Evolutionary conservation across 2,797 vertebrate species (phyloP).

Genomic region (Chelmon rostratus): DNA sequence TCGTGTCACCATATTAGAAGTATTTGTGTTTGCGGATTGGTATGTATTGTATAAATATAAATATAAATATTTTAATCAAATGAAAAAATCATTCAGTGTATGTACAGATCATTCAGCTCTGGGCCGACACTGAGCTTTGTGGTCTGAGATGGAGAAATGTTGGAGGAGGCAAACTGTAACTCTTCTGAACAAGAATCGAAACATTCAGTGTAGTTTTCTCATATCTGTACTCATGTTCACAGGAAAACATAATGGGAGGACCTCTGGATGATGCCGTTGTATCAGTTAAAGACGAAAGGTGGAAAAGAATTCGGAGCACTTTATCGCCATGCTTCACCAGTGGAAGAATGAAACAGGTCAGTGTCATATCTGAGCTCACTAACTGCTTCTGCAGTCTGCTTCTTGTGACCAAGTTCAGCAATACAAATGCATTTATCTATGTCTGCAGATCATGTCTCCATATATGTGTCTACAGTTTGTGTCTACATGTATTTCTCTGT

Average conservation of each 20-base stretch:
- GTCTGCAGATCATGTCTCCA: neutral
- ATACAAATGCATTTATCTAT: neutral
- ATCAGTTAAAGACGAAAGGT: constrained; percentile 80
- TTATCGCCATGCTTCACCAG: constrained; percentile 89
- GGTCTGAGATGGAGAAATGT: neutral
- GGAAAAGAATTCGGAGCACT: constrained; percentile 86
- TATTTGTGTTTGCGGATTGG: too few relatives aligned
- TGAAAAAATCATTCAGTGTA: too few relatives aligned
- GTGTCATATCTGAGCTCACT: neutral
- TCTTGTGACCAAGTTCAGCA: neutral
- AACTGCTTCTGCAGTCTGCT: neutral
- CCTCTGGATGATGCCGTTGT: constrained; percentile 70
- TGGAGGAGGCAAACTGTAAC: neutral
- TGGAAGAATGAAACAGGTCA: constrained; percentile 87
- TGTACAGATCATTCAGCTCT: neutral
- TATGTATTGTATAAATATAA: too few relatives aligned
- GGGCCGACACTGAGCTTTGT: neutral
- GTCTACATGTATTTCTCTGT: neutral
- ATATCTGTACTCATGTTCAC: constrained; percentile 4
- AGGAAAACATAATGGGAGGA: constrained; percentile 60
- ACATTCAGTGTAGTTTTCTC: neutral
- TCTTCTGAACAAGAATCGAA: neutral
- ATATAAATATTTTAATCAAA: too few relatives aligned
- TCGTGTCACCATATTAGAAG: too few relatives aligned
- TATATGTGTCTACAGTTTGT: too few relatives aligned